These are phyloP conservation scores for Craterocephalus amniculus DNA, from an alignment of 2,797 vertebrate species.

Conservation along the genomic window DNA sequence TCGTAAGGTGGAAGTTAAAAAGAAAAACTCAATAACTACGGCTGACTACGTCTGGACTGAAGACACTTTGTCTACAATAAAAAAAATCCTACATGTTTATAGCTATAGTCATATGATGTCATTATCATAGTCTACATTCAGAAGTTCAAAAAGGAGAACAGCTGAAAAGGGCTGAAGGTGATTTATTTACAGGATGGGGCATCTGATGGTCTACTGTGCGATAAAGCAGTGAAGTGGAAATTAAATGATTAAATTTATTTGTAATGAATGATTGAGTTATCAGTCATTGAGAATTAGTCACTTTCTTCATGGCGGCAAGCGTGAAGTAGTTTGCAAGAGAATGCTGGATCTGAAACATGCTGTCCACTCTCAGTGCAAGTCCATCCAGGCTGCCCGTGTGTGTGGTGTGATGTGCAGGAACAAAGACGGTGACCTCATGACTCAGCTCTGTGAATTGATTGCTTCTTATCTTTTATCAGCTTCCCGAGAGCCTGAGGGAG, in stretches of 20 bases:
- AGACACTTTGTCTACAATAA: too few relatives aligned
- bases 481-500: conserved; percentile 63
- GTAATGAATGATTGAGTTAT: neutral
- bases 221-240: neutral
- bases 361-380: neutral
- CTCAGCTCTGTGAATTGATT: conserved; percentile 57
- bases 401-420: conserved; percentile 48
- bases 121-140: neutral
- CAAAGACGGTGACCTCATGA: conserved; percentile 47
- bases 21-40: too few relatives aligned
- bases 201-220: neutral
- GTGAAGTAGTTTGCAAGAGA: neutral
- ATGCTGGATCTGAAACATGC: neutral
- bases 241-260: neutral
- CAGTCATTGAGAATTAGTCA: neutral
- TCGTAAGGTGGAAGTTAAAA: too few relatives aligned
- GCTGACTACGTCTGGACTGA: too few relatives aligned
- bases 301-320: neutral
- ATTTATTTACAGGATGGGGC: neutral
- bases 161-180: neutral
- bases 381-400: neutral
- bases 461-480: conserved; percentile 71
- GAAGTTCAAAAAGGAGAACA: neutral
- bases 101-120: neutral
- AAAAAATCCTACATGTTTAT: neutral